These are phyloP conservation scores for Laspeyria flexula DNA, from an alignment of 2,888 invertebrate species.

Conservation along the genomic window DNA sequence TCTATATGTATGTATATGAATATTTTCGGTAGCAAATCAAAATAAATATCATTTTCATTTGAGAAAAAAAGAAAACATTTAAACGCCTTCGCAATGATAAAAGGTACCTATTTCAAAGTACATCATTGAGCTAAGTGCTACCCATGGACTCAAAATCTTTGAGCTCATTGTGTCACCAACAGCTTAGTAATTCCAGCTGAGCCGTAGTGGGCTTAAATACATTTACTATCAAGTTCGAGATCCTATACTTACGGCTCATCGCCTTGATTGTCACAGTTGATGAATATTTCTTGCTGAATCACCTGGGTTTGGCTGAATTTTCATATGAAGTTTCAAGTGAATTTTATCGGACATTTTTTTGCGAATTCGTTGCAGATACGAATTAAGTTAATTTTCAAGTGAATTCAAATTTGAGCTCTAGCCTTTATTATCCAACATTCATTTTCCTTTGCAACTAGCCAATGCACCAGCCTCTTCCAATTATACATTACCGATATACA, in stretches of 20 bases:
- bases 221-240: conserved; percentile 46
- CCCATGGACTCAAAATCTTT: neutral
- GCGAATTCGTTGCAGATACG: too few species aligned
- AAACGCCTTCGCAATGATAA: too few species aligned
- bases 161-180: conserved; percentile 26
- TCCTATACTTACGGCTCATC: conserved; percentile 39
- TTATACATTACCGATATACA: conserved; percentile 6
- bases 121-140: too few species aligned
- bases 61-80: too few species aligned
- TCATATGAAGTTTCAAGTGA: neutral
- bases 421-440: too few species aligned
- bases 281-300: conserved; percentile 6
- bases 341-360: too few species aligned
- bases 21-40: too few species aligned
- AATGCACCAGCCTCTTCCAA: conserved; percentile 4
- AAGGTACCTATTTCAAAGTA: too few species aligned
- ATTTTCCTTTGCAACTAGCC: neutral
- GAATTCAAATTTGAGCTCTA: too few species aligned
- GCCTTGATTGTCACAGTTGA: conserved; percentile 34
- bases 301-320: neutral
- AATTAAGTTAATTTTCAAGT: too few species aligned
- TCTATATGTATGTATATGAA: too few species aligned
- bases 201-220: conserved; percentile 50
- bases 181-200: conserved; percentile 52
- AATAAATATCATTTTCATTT: too few species aligned